A percentile compares a stretch with the other conserved stretches of the same genome.
These are phyloP conservation scores for Saimiri boliviensis DNA, from an alignment of 2,113 vertebrate genomes.

Conservation along the genomic window DNA sequence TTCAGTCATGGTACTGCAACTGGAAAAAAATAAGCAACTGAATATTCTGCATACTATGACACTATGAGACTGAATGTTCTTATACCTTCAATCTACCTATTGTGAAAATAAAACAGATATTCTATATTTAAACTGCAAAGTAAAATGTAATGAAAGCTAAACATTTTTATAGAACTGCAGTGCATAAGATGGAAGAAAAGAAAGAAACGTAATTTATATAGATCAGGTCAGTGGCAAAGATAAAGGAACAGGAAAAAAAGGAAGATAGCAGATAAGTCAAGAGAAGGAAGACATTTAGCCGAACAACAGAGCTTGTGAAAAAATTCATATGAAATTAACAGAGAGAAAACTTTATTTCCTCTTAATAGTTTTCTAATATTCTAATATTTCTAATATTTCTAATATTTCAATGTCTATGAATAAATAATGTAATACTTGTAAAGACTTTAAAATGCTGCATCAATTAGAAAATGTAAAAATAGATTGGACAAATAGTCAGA, in stretches of 20 bases:
- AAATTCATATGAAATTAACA: not conserved
- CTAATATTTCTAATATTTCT: no score
- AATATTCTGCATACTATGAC: not conserved
- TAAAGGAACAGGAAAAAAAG: not conserved
- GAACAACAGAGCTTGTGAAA: not conserved
- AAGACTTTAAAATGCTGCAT: not conserved
- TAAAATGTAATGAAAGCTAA: not conserved
- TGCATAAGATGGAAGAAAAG: not conserved
- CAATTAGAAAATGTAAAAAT: conserved; percentile 6
- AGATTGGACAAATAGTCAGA: not conserved
- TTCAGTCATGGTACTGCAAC: not conserved
- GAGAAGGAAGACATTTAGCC: not conserved
- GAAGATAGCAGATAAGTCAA: not conserved
- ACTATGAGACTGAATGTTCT: not conserved
- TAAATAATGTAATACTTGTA: not conserved
- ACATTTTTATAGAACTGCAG: not conserved
- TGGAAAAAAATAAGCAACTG: not conserved
- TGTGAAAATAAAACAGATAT: not conserved
- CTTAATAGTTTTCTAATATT: not conserved
- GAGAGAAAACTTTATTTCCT: not conserved
- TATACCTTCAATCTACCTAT: not conserved
- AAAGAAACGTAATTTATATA: not conserved
- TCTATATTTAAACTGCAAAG: not conserved
- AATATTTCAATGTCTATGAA: not conserved
- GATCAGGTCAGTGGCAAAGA: not conserved